Percentiles rank a stretch among this genome's conserved stretches.
Conservation (phyloP, 2,888 invertebrate species). For the Abrostola tripartita region DNA sequence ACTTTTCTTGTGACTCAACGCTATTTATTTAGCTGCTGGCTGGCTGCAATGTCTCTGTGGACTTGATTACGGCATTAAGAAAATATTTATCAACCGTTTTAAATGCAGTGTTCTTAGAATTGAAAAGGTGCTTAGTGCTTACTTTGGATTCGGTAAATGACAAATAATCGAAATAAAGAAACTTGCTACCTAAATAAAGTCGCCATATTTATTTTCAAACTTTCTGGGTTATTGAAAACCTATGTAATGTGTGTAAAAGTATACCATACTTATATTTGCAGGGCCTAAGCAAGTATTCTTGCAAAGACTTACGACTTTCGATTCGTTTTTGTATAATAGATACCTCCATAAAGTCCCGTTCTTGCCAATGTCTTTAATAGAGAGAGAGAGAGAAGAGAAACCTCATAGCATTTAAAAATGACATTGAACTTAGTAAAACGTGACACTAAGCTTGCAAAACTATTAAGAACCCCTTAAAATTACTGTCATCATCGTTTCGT, state of each 20-base stretch:
- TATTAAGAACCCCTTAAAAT: not conserved
- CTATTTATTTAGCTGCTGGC: constrained; percentile 25
- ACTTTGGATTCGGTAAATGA: constrained; percentile 27
- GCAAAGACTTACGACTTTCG: not conserved
- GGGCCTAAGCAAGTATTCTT: not conserved
- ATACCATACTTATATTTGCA: not conserved
- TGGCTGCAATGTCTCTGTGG: constrained; percentile 28
- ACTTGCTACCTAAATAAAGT: not conserved
- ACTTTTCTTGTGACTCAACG: constrained; percentile 26
- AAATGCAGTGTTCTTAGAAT: constrained; percentile 31
- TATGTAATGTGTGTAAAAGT: not conserved
- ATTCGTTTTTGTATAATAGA: not conserved
- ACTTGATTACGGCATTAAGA: constrained; percentile 35
- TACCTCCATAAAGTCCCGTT: too few species aligned
- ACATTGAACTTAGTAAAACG: not conserved
- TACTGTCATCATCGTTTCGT: too few species aligned
- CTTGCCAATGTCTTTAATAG: not conserved
- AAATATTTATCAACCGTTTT: constrained; percentile 41
- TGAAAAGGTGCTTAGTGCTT: constrained; percentile 21
- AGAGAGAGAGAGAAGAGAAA: too few species aligned
- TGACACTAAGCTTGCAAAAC: not conserved
- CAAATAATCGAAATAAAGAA: constrained; percentile 11
- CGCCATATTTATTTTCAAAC: too few species aligned
- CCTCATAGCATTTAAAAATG: not conserved
- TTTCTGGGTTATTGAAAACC: not conserved